Base-by-base conservation (phyloP, 2,888 invertebrate species). In the Magallana nippona region DNA sequence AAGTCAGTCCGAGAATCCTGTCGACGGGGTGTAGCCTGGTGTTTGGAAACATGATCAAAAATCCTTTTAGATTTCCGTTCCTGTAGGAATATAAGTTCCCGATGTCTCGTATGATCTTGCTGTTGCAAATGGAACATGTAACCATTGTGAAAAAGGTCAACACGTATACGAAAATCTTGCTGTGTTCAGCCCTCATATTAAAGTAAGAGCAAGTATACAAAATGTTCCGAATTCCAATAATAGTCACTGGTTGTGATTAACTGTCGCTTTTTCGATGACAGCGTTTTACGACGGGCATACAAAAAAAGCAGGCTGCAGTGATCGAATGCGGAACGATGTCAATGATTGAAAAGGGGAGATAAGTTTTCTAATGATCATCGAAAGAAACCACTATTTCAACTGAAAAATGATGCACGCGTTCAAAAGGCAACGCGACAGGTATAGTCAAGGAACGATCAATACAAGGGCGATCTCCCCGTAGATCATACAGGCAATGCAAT, bases 391-490 rank as follows among this genome's bases (percentile, higher is more conserved):
- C 27, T 71, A 27, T 27, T 71, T 71, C 71, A 71, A 32, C 71
- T 71, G 71, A 71, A 71, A 71, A 44, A 71, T 71, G 71, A 27
- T 71, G 27, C 71, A 71, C 71, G 32, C 71, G 71, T 71, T 71
- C 71, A 71, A 71, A 71, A 71, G 71, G 27, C 71, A 71, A 17
- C 71, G 71, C 71, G 71, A 71, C 71, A 71, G 71, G 71, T 71
- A 71, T 44, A 44, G 44, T 22, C 22, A 22, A 71, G 71, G 22
- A 27, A 17, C 15, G 71, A 71, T 71, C 71, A 71, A 71, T 71
- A 71, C 27, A 15, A 19, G 13, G 5, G 32, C 71, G 27, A 71
- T 32, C 71, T 71, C 71, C 32, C 71, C 3, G 15, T 71, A 71
- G 22, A 71, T 71, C 71, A 27, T 13, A 71, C 71, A 11, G 71